Percentiles rank a stretch among this genome's conserved stretches.
phyloP scores from a whole-genome alignment of 2,888 invertebrate species.

The Megastigmus dorsalis region DNA sequence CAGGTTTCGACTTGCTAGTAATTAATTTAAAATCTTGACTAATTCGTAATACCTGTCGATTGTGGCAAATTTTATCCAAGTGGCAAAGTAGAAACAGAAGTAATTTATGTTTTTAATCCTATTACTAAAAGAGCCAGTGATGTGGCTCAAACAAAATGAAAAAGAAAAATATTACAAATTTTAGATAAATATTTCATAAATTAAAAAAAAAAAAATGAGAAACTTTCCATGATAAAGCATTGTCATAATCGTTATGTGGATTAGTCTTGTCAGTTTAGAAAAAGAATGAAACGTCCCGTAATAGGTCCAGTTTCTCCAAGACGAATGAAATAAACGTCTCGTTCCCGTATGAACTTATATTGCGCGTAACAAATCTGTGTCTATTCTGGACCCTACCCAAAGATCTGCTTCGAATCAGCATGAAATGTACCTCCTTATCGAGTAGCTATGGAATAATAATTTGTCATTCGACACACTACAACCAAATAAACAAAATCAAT shows the following conservation, averaged over 20 bases:
- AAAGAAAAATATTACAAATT: constrained; percentile 15
- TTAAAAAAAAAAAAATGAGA: constrained; percentile 32
- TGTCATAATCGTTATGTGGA: constrained; percentile 45
- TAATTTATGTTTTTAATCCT: constrained; percentile 6
- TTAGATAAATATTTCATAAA: constrained; percentile 42
- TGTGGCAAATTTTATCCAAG: constrained; percentile 8
- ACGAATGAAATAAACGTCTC: constrained; percentile 7
- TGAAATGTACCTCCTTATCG: constrained; percentile 38
- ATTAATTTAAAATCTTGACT: constrained; percentile 46
- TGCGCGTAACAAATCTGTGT: constrained; percentile 50
- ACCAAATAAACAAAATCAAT: constrained; percentile 1
- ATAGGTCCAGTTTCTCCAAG: constrained; percentile 37
- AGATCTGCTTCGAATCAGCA: constrained; percentile 42
- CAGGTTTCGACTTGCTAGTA: constrained; percentile 47
- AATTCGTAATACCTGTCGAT: constrained; percentile 32
- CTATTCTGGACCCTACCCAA: constrained; percentile 44
- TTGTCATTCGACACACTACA: constrained; percentile 20
- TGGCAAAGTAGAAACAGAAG: constrained; percentile 16
- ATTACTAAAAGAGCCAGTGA: constrained; percentile 8
- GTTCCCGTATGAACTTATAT: constrained; percentile 41
- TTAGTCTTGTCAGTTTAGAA: constrained; percentile 49
- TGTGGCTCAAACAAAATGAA: not conserved
- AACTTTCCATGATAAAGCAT: constrained; percentile 26
- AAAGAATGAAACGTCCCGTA: constrained; percentile 30
- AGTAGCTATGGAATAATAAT: constrained; percentile 49